Percentiles rank a stretch among this genome's conserved stretches.
These are phyloP conservation scores for Megaceryle alcyon DNA, from an alignment of 2,797 vertebrate species.

Conservation along the genomic window DNA sequence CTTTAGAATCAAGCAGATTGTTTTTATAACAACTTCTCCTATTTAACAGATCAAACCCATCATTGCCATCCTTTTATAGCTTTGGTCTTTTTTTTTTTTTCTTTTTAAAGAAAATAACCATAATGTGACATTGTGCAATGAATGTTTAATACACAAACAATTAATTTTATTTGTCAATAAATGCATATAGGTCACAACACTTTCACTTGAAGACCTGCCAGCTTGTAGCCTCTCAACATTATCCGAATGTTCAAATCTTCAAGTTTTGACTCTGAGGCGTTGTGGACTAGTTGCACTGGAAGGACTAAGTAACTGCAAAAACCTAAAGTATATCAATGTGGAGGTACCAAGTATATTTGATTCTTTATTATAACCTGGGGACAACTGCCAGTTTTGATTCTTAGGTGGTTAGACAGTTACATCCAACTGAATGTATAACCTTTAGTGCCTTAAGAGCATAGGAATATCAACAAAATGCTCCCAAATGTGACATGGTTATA, in stretches of 20 bases:
- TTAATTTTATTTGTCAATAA: slow-evolving; percentile 11
- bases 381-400: not conserved
- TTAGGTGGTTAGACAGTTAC: not conserved
- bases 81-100: not conserved
- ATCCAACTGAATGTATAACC: not conserved
- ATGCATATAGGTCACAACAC: slow-evolving; percentile 82
- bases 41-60: not conserved
- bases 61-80: not conserved
- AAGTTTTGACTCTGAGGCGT: slow-evolving; percentile 83
- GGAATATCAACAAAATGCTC: not conserved
- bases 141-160: not conserved
- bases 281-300: slow-evolving; percentile 88
- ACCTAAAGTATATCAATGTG: slow-evolving; percentile 85
- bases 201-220: slow-evolving; percentile 86
- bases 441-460: not conserved
- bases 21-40: not conserved
- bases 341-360: slow-evolving; percentile 79
- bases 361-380: not conserved
- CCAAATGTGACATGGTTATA: not conserved
- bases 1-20: not conserved
- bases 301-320: slow-evolving; percentile 79
- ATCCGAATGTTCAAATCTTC: slow-evolving; percentile 82
- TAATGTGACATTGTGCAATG: not conserved
- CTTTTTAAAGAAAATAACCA: not conserved
- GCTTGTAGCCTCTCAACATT: slow-evolving; percentile 85